Base-by-base conservation (phyloP, 2,888 invertebrate genomes). In the Drosophila suboccidentalis region DNA sequence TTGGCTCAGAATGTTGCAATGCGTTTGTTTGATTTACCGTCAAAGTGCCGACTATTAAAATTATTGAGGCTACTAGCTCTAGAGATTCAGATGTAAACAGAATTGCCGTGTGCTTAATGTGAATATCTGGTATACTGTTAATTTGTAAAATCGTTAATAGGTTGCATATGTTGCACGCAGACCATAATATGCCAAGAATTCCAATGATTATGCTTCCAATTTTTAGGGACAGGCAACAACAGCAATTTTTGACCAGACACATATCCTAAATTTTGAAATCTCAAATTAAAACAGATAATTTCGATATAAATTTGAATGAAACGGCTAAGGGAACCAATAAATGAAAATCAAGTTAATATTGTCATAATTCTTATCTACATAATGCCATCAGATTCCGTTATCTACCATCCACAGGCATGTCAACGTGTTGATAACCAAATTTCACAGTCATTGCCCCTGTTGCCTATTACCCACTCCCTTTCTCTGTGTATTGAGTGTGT, bases 371-470 rank as follows among this genome's bases (percentile, higher is more conserved):
- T 15, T 22, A 47, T 15, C 41, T 41, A 15, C 10, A 43, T 50
- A 50, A 58, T 64, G 15, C 34, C 36, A 46, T 41, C 6, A 15
- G 39, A 38, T 47, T 39, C 8, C n/a, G 38, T 19, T 44, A 49
- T 57, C 36, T 41, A 39, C 22, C 22, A 71, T 60, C 9, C 39
- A 53, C 44, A 51, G 32, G 0, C 53, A 38, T 46, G 41, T 38
- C 64, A 57, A 60, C 41, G 59, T 77, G 78, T 53, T 62, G 66
- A 72, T 75, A 73, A 75, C 50, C 53, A 58, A 74, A 68, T 69
- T 62, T 55, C 36, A 58, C 61, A 69, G 64, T 43, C 75, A 59
- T 53, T 64, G 68, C 46, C 67, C 44, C 49, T 54, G 36, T 11
- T 50, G 46, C 34, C 22, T n/a, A n/a, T n/a, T 39, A 8, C 17